Evolutionary conservation across 2,888 invertebrate genomes (phyloP).

Genomic region (Hipparchia sbordonii): DNA sequence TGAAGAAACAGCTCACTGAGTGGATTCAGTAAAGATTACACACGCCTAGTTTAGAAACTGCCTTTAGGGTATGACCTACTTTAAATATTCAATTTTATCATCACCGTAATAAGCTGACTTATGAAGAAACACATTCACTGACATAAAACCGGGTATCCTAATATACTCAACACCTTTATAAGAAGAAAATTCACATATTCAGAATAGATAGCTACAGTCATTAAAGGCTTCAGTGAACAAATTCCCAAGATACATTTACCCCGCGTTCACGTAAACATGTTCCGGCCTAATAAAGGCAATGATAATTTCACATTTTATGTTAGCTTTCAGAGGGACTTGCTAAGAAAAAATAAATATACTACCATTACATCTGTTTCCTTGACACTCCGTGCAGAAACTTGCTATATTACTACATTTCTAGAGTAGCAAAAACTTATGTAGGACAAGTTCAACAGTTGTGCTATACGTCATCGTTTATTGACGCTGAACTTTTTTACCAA

Average conservation of each 20-base stretch:
- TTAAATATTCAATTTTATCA: too few species aligned
- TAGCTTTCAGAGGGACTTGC: not conserved
- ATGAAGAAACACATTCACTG: too few species aligned
- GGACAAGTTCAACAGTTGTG: not conserved
- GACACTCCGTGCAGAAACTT: not conserved
- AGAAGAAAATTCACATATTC: not conserved
- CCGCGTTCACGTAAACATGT: not conserved
- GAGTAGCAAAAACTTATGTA: not conserved
- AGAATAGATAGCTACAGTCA: not conserved
- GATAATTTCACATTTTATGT: slow-evolving; percentile 4
- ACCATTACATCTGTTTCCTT: not conserved
- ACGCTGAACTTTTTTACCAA: too few species aligned
- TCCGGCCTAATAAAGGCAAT: not conserved
- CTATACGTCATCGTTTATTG: too few species aligned
- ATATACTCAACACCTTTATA: too few species aligned
- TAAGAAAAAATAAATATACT: not conserved
- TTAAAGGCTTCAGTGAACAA: not conserved
- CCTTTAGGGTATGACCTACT: too few species aligned
- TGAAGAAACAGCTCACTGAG: too few species aligned
- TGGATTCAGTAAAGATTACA: too few species aligned
- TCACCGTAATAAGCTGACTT: too few species aligned
- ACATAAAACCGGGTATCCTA: too few species aligned
- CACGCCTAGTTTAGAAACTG: too few species aligned
- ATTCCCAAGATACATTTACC: not conserved
- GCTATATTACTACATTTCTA: not conserved